Percentiles rank a stretch among this genome's conserved stretches.
Conservation (phyloP, 2,113 vertebrate species). For the Genyomyrus donnyi region DNA sequence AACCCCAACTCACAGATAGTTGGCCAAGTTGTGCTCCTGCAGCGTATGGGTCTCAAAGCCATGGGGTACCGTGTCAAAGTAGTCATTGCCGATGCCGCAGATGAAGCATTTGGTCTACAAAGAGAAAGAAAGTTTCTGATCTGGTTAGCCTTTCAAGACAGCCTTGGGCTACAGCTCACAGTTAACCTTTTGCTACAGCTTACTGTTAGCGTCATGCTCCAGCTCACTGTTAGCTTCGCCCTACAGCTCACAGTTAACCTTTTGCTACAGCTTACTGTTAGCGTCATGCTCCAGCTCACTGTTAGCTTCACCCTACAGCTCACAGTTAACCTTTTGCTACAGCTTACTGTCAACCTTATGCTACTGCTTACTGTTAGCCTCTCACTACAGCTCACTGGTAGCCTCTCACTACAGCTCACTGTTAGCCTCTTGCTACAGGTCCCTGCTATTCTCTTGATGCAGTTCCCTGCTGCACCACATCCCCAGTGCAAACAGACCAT, state of each 20-base stretch:
- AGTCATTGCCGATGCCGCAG: conserved; percentile 95
- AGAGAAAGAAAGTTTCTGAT: conserved; percentile 25
- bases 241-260: not conserved
- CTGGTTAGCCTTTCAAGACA: not conserved
- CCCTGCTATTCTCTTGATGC: not conserved
- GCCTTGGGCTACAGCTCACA: not conserved
- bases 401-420: not conserved
- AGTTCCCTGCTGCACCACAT: not conserved
- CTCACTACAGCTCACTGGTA: not conserved
- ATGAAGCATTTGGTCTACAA: conserved; percentile 95
- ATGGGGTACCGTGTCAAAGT: conserved; percentile 96
- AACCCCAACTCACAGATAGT: conserved; percentile 83
- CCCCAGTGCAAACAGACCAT: not conserved
- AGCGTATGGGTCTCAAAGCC: conserved; percentile 95
- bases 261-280: not conserved
- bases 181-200: not conserved
- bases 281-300: not conserved
- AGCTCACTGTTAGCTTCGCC: not conserved
- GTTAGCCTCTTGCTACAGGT: not conserved
- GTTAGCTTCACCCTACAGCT: not conserved
- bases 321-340: too few relatives aligned
- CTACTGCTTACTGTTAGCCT: too few relatives aligned
- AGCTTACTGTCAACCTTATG: too few relatives aligned
- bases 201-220: not conserved
- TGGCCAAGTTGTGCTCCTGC: conserved; percentile 96